These are phyloP conservation scores for Armadillidium nasatum DNA, from an alignment of 1,140 invertebrate genomes.

Conservation along the genomic window DNA sequence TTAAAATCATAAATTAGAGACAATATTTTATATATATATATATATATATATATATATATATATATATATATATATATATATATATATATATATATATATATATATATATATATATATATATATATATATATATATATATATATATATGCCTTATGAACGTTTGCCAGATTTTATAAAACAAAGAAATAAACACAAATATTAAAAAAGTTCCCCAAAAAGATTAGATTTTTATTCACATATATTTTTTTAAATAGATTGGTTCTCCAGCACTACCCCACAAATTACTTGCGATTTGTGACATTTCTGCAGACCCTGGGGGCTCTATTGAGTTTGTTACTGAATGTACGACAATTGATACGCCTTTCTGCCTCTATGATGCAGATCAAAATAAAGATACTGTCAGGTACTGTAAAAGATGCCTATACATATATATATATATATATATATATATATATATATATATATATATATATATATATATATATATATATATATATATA, in stretches of 20 bases:
- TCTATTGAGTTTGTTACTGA: slow-evolving; percentile 99
- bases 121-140: too few relatives aligned
- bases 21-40: too few relatives aligned
- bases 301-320: slow-evolving; percentile 96
- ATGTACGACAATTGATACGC: slow-evolving; percentile 98
- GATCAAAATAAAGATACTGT: slow-evolving; percentile 95
- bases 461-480: too few relatives aligned
- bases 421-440: too few relatives aligned
- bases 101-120: too few relatives aligned
- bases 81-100: too few relatives aligned
- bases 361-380: slow-evolving; percentile 97
- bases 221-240: too few relatives aligned
- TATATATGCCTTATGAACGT: too few relatives aligned
- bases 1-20: too few relatives aligned
- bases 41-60: too few relatives aligned
- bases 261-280: slow-evolving; percentile 83
- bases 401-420: slow-evolving; percentile 55
- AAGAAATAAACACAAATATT: too few relatives aligned
- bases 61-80: too few relatives aligned
- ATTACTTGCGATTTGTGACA: slow-evolving; percentile 83
- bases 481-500: neutral
- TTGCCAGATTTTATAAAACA: neutral
- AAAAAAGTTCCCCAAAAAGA: neutral
- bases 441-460: slow-evolving; percentile 14
- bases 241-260: slow-evolving; percentile 54